A percentile compares a stretch with the other conserved stretches of the same genome.
These are phyloP conservation scores for Leucophenga maculata DNA, from an alignment of 2,888 invertebrate species.

Conservation along the genomic window DNA sequence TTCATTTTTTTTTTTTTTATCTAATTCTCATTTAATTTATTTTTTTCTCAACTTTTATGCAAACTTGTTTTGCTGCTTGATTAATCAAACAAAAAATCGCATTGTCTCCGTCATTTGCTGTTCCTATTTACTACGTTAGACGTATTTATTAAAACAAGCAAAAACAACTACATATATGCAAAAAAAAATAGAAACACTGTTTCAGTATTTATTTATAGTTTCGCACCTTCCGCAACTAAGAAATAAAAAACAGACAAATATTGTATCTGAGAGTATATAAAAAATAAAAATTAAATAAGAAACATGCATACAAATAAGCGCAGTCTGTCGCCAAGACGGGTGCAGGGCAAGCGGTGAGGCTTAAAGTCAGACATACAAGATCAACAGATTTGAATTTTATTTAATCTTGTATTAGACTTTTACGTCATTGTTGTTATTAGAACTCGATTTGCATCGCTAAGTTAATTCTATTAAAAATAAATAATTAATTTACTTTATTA, in stretches of 20 bases:
- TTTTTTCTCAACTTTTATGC: constrained; percentile 36
- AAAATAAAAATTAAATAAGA: neutral
- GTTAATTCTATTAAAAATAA: neutral
- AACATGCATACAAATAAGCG: constrained; percentile 7
- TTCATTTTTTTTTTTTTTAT: constrained; percentile 27
- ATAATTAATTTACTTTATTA: too few species aligned
- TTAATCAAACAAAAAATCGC: constrained; percentile 26
- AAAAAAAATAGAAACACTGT: constrained; percentile 5
- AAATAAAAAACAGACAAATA: neutral
- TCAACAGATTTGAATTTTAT: constrained; percentile 7
- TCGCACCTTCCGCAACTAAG: constrained; percentile 18
- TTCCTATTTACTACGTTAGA: constrained; percentile 22
- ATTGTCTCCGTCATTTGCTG: neutral
- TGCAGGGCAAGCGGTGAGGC: neutral
- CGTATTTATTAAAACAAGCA: constrained; percentile 23
- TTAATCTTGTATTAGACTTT: neutral
- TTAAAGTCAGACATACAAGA: neutral
- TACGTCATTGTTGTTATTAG: neutral
- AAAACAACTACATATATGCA: constrained; percentile 10
- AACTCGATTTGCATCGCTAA: neutral
- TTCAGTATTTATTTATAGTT: constrained; percentile 17
- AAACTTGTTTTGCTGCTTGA: constrained; percentile 34
- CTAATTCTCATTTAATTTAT: neutral
- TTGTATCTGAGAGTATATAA: neutral
- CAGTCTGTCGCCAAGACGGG: neutral